Base-by-base conservation (phyloP, 2,888 invertebrate genomes). In the Calliopum simillimum region DNA sequence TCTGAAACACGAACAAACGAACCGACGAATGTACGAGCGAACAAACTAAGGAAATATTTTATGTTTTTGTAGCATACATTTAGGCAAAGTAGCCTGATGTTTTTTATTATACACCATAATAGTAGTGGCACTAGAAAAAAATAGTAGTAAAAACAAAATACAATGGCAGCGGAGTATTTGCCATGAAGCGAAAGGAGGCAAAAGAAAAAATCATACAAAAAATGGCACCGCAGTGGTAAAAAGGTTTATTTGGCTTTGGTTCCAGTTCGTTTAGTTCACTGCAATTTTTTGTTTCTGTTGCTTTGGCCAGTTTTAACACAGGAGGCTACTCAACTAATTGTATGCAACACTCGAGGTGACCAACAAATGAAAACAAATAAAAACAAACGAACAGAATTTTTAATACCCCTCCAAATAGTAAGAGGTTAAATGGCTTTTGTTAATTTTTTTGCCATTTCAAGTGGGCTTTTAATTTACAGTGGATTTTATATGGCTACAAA, bases 21-120 rank as follows among this genome's bases (percentile, higher is more conserved):
- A 56, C n/a, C 56, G 56, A 14, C 56, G 13, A 51, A 43, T 11
- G 19, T 14, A 21, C 12, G 43, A 14, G 13, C 43, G 46, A 61
- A 61, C 55, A 44, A n/a, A n/a, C n/a, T n/a, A 55, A 65, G n/a
- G 44, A 14, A 13, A 56, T 23, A 25, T n/a, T 11, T 21, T 49
- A 43, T 43, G 46, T 65, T 65, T 65, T 65, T 19, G 44, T 51
- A 65, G 65, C 65, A 65, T 55, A 65, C 65, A 44, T 65, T 65
- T 65, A 55, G 65, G 65, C 65, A 43, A 53, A 65, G 55, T 55
- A 65, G 65, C 65, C 33, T 65, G 65, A 43, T 65, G 65, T 43
- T 21, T 65, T 65, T 65, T 61, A 61, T 61, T 61, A 23, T 21
- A 21, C 16, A 19, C n/a, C 19, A 16, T 13, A 19, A 41, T 43